Percentiles rank a stretch among this genome's conserved stretches.
phyloP scores from a whole-genome alignment of 2,797 vertebrate genomes.

The Peromyscus eremicus region DNA sequence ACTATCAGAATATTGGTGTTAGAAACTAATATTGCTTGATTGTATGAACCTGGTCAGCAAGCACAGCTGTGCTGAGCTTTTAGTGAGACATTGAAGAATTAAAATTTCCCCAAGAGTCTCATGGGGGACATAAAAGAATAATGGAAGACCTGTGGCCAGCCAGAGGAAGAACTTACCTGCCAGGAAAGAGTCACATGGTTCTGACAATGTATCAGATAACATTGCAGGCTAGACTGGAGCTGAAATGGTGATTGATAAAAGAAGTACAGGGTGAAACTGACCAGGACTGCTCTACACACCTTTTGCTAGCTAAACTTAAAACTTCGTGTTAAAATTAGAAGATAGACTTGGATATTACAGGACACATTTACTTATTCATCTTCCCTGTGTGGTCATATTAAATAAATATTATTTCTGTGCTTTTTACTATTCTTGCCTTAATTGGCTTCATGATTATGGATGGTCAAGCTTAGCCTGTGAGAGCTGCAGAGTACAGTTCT shows the following conservation, averaged over 20 bases:
- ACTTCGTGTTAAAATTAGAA: neutral
- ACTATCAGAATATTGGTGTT: neutral
- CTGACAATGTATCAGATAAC: neutral
- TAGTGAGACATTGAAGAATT: neutral
- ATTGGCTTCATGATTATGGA: neutral
- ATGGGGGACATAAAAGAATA: neutral
- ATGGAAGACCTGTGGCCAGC: neutral
- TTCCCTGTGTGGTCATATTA: neutral
- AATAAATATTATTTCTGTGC: neutral
- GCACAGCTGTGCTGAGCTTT: neutral
- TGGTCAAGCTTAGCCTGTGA: neutral
- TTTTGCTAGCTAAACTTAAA: neutral
- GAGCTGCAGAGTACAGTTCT: neutral
- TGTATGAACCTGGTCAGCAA: neutral
- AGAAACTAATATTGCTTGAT: neutral
- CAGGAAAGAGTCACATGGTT: neutral
- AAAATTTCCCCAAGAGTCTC: neutral
- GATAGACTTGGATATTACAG: neutral
- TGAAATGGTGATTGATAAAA: neutral
- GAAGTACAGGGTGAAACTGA: neutral
- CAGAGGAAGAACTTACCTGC: neutral
- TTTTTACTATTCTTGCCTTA: neutral
- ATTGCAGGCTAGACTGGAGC: neutral
- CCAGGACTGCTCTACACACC: neutral
- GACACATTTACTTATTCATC: neutral